Evolutionary conservation across 2,113 vertebrate genomes (phyloP).

Genomic region (Caloenas nicobarica): DNA sequence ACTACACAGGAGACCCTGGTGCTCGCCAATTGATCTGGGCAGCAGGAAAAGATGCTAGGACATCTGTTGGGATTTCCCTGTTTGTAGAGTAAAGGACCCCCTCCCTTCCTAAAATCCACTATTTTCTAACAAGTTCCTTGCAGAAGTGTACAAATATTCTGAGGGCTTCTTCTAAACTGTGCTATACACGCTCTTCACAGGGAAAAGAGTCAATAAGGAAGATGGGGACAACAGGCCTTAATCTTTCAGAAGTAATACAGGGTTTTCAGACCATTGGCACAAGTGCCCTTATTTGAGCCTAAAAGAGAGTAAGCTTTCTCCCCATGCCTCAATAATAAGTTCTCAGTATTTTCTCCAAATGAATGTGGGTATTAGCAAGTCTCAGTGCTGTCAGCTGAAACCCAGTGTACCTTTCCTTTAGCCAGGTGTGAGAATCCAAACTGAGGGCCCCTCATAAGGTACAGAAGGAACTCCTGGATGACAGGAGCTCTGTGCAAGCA

Average conservation of each 20-base stretch:
- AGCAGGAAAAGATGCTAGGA: neutral
- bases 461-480: neutral
- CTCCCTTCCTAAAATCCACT: neutral
- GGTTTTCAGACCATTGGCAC: neutral
- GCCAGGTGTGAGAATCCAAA: neutral
- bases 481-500: accelerated
- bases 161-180: neutral
- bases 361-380: neutral
- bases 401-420: neutral
- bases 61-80: neutral
- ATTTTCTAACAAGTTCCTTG: neutral
- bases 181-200: neutral
- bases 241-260: neutral
- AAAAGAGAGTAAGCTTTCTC: neutral
- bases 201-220: neutral
- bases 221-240: neutral
- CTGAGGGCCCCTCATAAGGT: accelerated
- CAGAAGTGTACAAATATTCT: neutral
- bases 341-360: neutral
- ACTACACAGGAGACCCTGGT: neutral
- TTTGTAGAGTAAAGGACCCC: neutral
- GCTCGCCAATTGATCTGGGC: accelerated
- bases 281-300: neutral
- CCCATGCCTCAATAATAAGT: neutral
- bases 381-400: neutral